These are phyloP conservation scores for Elephantulus edwardii DNA, from an alignment of 2,113 vertebrate species.

Conservation along the genomic window DNA sequence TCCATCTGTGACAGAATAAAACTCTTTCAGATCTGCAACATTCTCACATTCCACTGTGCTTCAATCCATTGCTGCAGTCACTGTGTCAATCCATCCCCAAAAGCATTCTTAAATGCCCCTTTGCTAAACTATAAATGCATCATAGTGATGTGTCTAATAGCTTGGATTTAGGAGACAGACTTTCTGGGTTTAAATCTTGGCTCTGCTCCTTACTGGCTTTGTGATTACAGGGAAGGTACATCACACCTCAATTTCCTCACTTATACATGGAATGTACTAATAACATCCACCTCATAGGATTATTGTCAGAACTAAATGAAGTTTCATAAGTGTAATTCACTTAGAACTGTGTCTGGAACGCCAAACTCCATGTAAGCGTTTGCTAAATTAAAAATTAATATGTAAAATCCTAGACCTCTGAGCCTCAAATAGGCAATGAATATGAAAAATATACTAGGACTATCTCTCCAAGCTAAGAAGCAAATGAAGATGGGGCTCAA, in stretches of 20 bases:
- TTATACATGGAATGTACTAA: not conserved
- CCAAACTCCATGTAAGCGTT: not conserved
- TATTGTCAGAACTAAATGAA: not conserved
- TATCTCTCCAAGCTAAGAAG: not conserved
- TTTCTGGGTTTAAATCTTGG: not conserved
- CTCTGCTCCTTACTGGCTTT: not conserved
- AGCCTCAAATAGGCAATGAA: not conserved
- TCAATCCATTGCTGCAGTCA: too few species aligned
- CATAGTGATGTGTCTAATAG: accelerated
- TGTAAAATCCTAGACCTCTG: not conserved
- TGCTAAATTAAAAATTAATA: not conserved
- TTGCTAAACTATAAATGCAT: not conserved
- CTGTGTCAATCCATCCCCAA: too few species aligned
- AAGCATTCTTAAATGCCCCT: too few species aligned
- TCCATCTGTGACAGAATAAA: too few species aligned
- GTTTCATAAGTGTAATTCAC: not conserved
- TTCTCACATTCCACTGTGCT: too few species aligned
- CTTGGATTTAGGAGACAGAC: not conserved
- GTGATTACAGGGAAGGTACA: not conserved
- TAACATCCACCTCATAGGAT: not conserved
- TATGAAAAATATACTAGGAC: not conserved
- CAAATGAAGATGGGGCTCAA: not conserved
- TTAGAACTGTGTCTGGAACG: not conserved
- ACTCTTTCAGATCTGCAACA: too few species aligned
- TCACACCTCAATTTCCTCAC: not conserved